phyloP scores from a whole-genome alignment of 1,140 invertebrate genomes.

The Nomia melanderi region DNA sequence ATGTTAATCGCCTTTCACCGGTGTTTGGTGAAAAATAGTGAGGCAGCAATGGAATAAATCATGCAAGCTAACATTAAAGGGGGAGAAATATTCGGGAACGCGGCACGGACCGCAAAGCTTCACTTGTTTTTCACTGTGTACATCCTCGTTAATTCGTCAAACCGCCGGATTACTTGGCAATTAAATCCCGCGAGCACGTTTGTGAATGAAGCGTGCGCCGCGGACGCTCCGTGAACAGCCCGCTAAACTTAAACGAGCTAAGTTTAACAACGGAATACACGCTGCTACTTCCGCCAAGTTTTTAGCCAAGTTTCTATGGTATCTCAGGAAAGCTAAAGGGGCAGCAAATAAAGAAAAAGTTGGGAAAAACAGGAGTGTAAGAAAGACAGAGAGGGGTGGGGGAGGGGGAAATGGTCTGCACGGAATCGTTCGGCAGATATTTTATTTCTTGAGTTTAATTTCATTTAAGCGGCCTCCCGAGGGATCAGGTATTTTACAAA shows the following conservation, averaged over 20 bases:
- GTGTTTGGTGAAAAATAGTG: no score
- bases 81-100: background rate
- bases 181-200: conserved; percentile 28
- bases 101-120: background rate
- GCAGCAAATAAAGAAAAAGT: background rate
- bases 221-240: background rate
- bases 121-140: conserved; percentile 18
- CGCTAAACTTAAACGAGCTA: conserved; percentile 31
- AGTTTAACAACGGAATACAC: conserved; percentile 12
- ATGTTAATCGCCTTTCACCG: no score
- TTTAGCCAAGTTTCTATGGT: conserved; percentile 14
- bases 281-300: background rate
- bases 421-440: background rate
- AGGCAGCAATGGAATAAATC: no score
- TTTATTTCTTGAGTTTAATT: conserved; percentile 2
- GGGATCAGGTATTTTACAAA: background rate
- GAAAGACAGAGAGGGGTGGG: no score
- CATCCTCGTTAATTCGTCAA: conserved; percentile 40
- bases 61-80: background rate
- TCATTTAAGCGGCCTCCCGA: background rate
- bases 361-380: no score
- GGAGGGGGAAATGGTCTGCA: background rate
- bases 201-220: conserved; percentile 26
- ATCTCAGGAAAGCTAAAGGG: conserved; percentile 11
- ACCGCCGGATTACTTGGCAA: conserved; percentile 37